Percentiles rank a stretch among this genome's conserved stretches.
Evolutionary conservation across 2,113 vertebrate genomes (phyloP).

Genomic region (Guaruba guarouba): DNA sequence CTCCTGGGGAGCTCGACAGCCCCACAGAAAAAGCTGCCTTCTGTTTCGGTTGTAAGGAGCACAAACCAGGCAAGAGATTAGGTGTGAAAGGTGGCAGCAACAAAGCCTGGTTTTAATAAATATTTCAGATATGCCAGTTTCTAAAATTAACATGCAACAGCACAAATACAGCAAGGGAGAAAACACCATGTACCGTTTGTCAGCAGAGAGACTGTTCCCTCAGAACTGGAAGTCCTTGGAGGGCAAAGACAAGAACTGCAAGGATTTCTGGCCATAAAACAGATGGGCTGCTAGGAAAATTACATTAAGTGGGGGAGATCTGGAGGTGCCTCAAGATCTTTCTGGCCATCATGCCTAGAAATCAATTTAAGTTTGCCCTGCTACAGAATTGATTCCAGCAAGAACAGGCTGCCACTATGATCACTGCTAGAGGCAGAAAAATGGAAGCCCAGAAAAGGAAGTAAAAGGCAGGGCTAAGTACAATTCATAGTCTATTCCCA

Average conservation of each 20-base stretch:
- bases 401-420: background rate
- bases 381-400: background rate
- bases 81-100: slow-evolving; percentile 8
- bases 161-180: background rate
- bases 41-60: background rate
- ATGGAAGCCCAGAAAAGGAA: background rate
- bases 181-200: slow-evolving; percentile 9
- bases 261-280: slow-evolving; percentile 17
- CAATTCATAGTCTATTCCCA: background rate
- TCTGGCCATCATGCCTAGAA: background rate
- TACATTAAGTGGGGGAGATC: background rate
- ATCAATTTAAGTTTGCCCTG: background rate
- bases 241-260: slow-evolving; percentile 6
- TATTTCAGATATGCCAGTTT: slow-evolving; percentile 25
- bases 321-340: slow-evolving; percentile 16
- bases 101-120: slow-evolving; percentile 20
- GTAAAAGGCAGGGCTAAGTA: background rate
- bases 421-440: background rate
- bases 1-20: accelerated
- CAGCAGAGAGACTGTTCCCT: background rate
- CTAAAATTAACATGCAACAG: slow-evolving; percentile 49
- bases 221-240: slow-evolving; percentile 54
- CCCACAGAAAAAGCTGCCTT: background rate
- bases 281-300: background rate
- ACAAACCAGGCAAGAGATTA: background rate